Evolutionary conservation across 2,797 vertebrate genomes (phyloP), one percentile per base, ranked within the genome.

Genomic region (Paratrypauchen microcephalus): DNA sequence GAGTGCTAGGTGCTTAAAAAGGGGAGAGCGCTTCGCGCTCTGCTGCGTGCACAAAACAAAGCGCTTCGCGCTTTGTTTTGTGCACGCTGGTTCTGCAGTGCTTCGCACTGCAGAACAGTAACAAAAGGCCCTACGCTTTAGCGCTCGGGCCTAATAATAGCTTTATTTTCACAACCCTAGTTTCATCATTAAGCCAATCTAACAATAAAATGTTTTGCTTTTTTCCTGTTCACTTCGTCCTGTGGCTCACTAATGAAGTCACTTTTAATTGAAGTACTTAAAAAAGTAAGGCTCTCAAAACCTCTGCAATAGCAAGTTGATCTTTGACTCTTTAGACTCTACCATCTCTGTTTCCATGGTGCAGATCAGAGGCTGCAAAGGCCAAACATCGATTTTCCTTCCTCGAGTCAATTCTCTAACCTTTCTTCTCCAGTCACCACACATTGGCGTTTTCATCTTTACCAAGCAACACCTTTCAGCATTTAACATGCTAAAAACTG

Each of bases 321-420:
- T 82, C 76, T 79, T 82, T 83, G 85, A 77, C 79, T 83, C 74
- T 76, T 71, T 82, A 84, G 87, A 87, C 77, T 81, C 76, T 58
- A 69, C 74, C 80, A 86, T 86, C 86, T 90, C 79, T 81, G 89
- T 90, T 92, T 86, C 89, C 87, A 89, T 86, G 87, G 86, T 74
- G 71, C 80, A 85, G 75, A 85, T 88, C 87, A 82, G 76, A 83
- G 70, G 71, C 85, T 80, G 82, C 75, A 85, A 86, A 90, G 81
- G 86, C 85, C 84, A 85, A 75, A 69, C 79, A 86, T 88, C 9
- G 84, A 90, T 89, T 89, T 87, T 81, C 70, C 73, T 84, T 80
- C 83, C 81, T 73, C 26, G 75, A 89, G 86, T 88, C 83, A 82
- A 86, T 87, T 83, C 71, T 75, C 72, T 83, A 86, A 90, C 88